A percentile compares a stretch with the other conserved stretches of the same genome.
phyloP scores from a whole-genome alignment of 1,140 invertebrate genomes.

The Chionoecetes opilio region DNA sequence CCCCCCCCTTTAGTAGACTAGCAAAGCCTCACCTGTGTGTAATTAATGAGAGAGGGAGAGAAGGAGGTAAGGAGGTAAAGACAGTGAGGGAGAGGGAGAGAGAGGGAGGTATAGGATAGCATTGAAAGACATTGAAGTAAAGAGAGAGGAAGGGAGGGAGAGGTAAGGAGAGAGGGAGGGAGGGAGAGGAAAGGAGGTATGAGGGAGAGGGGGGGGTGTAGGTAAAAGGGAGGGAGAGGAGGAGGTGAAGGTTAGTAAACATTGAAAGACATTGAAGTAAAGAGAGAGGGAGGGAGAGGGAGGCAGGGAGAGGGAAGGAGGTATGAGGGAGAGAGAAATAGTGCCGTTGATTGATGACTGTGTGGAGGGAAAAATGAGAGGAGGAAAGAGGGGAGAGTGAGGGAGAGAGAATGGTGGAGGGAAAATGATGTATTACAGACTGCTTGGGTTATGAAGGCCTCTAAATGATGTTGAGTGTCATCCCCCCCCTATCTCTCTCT shows the following conservation, averaged over 20 bases:
- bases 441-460: neutral
- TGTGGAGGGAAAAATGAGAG: neutral
- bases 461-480: slow-evolving; percentile 20
- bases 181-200: neutral
- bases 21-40: no score
- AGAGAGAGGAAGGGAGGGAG: neutral
- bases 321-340: neutral
- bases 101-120: no score
- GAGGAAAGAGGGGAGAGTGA: neutral
- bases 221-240: no score
- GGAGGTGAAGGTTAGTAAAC: no score
- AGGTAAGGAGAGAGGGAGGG: neutral
- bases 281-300: neutral
- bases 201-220: no score
- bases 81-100: no score
- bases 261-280: neutral
- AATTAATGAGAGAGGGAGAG: no score
- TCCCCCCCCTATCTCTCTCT: slow-evolving; percentile 11
- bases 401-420: neutral
- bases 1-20: no score
- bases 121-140: no score
- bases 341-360: no score
- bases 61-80: no score
- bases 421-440: neutral
- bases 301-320: neutral